Conservation (phyloP, 2,888 invertebrate species). For the Acronicta alni region DNA sequence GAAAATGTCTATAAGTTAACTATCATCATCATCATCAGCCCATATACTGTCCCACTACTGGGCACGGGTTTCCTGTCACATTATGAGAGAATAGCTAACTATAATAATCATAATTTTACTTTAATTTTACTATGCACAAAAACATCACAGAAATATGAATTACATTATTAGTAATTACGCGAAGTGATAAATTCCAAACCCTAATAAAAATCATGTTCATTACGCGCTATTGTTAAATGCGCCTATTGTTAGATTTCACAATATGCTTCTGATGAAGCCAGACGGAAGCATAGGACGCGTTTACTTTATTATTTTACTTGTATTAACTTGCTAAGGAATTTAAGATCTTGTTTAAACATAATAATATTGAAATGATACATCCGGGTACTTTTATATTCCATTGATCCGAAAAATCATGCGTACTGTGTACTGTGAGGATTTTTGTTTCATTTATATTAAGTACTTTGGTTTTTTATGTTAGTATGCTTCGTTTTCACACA, state of each 20-base stretch:
- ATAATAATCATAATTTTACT: too few species aligned
- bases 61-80: too few species aligned
- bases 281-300: constrained; percentile 44
- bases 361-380: constrained; percentile 41
- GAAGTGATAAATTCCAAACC: constrained; percentile 48
- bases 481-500: constrained; percentile 45
- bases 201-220: constrained; percentile 60
- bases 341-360: constrained; percentile 22
- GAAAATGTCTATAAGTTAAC: too few species aligned
- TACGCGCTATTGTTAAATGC: constrained; percentile 67
- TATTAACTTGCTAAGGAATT: constrained; percentile 35
- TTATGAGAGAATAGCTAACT: too few species aligned
- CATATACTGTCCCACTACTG: too few species aligned
- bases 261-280: constrained; percentile 64
- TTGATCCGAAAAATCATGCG: constrained; percentile 27
- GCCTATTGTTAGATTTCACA: constrained; percentile 66
- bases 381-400: constrained; percentile 29
- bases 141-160: constrained; percentile 3
- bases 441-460: constrained; percentile 33
- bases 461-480: constrained; percentile 36
- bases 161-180: constrained; percentile 33
- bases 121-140: too few species aligned
- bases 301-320: constrained; percentile 42
- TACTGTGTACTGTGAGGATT: constrained; percentile 17
- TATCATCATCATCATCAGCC: too few species aligned